Evolutionary conservation across 92 coral and sea anemone species (phyloP).

Genomic region (Zoanthus sociatus): DNA sequence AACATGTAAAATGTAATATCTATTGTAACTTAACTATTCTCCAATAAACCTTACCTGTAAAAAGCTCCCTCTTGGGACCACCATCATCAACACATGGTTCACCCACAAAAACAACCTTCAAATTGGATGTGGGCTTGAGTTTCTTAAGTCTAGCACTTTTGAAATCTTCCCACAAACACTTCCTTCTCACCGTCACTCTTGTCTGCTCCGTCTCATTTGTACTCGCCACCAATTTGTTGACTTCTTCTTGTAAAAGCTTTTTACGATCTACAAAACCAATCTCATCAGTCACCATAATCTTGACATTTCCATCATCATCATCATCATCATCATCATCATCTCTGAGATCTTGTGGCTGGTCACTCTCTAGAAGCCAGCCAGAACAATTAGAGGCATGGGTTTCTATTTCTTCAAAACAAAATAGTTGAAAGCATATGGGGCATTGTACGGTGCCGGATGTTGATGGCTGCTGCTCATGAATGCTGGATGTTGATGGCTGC

Average conservation of each 20-base stretch:
- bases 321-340: constrained; percentile 28
- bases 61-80: constrained; percentile 44
- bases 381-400: constrained; percentile 81
- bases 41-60: constrained; percentile 11
- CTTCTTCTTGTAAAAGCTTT: constrained; percentile 52
- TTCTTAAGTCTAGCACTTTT: constrained; percentile 60
- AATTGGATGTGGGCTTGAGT: constrained; percentile 61
- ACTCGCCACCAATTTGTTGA: constrained; percentile 18
- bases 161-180: constrained; percentile 62
- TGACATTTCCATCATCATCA: too few species aligned
- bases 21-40: neutral
- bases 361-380: constrained; percentile 66
- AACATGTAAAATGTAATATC: neutral
- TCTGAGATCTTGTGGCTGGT: constrained; percentile 53
- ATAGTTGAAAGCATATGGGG: constrained; percentile 15
- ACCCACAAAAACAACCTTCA: constrained; percentile 77
- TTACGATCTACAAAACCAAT: constrained; percentile 40
- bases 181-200: constrained; percentile 64
- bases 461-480: constrained; percentile 2
- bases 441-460: constrained; percentile 21
- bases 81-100: constrained; percentile 77
- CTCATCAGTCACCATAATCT: constrained; percentile 20
- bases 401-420: constrained; percentile 57
- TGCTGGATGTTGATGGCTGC: constrained; percentile 4
- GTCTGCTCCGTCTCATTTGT: constrained; percentile 42